These are phyloP conservation scores for Eriosoma lanigerum DNA, from an alignment of 1,140 invertebrate genomes.

Conservation along the genomic window DNA sequence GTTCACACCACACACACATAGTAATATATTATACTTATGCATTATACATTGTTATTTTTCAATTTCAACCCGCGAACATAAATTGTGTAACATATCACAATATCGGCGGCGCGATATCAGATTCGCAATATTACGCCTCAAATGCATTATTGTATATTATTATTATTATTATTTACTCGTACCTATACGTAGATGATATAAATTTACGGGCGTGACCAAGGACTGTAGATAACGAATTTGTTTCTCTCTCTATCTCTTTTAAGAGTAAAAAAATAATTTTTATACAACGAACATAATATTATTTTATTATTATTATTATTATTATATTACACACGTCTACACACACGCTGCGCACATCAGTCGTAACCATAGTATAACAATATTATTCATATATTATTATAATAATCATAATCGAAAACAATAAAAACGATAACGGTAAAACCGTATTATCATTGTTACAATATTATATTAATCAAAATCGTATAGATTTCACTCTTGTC, in stretches of 20 bases:
- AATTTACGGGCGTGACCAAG: slow-evolving; percentile 35
- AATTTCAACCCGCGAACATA: not conserved
- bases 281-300: not conserved
- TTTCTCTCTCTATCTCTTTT: not conserved
- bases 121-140: slow-evolving; percentile 37
- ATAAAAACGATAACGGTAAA: slow-evolving; percentile 22
- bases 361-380: not conserved
- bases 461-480: not conserved
- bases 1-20: not conserved
- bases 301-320: no score
- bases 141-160: not conserved
- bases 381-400: no score
- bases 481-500: slow-evolving; percentile 23
- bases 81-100: not conserved
- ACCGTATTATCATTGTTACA: not conserved
- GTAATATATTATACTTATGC: no score
- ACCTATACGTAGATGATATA: not conserved
- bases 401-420: not conserved
- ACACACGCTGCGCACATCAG: not conserved
- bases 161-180: not conserved
- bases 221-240: slow-evolving; percentile 35
- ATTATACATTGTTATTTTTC: not conserved
- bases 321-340: no score
- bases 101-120: not conserved
- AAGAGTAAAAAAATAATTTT: not conserved